Conservation (phyloP, 1,140 invertebrate species). For the Grapholita molesta region DNA sequence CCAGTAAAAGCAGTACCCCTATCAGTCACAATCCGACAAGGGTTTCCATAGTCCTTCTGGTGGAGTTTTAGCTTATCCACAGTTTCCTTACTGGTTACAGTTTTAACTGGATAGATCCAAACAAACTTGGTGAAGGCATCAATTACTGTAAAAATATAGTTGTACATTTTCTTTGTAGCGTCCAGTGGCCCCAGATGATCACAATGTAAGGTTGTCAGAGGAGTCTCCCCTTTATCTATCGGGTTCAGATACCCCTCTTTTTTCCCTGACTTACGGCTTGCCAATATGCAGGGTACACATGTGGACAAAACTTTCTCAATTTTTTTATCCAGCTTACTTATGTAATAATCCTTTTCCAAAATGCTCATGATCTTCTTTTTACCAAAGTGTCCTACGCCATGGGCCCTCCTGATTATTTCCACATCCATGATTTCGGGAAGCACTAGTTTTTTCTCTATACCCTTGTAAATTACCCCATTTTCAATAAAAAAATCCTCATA, state of each 20-base stretch:
- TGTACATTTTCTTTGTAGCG: conserved; percentile 43
- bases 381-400: conserved; percentile 34
- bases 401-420: conserved; percentile 27
- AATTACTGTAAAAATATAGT: conserved; percentile 48
- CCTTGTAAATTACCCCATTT: conserved; percentile 30
- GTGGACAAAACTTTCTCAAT: background rate
- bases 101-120: conserved; percentile 43
- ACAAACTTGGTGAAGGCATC: conserved; percentile 56
- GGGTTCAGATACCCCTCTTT: conserved; percentile 6
- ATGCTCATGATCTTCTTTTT: conserved; percentile 14
- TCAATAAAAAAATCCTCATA: conserved; percentile 35
- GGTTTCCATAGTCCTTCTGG: conserved; percentile 29
- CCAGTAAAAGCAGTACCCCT: conserved; percentile 1
- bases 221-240: background rate
- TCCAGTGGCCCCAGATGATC: conserved; percentile 37
- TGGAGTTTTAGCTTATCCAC: background rate
- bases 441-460: conserved; percentile 21
- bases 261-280: background rate
- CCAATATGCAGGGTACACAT: conserved; percentile 7
- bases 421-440: conserved; percentile 25
- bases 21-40: background rate
- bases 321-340: background rate
- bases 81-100: conserved; percentile 26
- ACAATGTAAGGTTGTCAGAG: background rate
- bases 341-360: conserved; percentile 10